Evolutionary conservation across 2,113 vertebrate genomes (phyloP).

Genomic region (Crocuta crocuta): DNA sequence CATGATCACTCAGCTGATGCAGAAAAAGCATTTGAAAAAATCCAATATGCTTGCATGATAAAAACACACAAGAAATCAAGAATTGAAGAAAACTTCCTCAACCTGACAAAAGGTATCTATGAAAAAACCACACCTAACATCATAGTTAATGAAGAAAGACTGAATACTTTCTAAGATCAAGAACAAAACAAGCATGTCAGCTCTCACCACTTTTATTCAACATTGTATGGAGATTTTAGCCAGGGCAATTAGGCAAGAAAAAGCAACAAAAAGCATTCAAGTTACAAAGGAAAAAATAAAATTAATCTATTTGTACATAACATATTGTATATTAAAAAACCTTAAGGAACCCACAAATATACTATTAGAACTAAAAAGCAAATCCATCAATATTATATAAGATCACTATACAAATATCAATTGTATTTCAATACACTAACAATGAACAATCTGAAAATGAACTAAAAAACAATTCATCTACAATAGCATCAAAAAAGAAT

Average conservation of each 20-base stretch:
- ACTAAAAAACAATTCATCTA: slow-evolving; percentile 12
- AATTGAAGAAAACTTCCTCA: slow-evolving; percentile 30
- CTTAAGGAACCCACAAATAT: background rate
- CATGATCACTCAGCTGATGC: background rate
- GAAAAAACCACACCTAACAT: background rate
- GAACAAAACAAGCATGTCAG: background rate
- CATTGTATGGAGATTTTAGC: background rate
- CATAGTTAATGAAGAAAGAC: background rate
- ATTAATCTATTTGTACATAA: background rate
- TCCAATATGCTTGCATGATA: background rate
- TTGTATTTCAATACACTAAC: slow-evolving; percentile 16
- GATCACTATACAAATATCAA: slow-evolving; percentile 8
- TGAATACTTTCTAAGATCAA: background rate
- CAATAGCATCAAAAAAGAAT: slow-evolving; percentile 21
- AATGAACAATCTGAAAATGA: slow-evolving; percentile 8
- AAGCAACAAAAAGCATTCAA: background rate
- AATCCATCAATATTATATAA: slow-evolving; percentile 3
- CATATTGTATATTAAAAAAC: slow-evolving; percentile 13
- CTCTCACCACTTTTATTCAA: slow-evolving; percentile 12
- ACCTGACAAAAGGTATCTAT: slow-evolving; percentile 31
- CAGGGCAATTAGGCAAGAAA: background rate
- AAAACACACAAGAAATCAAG: background rate
- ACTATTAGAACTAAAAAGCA: background rate
- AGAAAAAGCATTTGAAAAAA: background rate
- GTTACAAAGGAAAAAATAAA: background rate